Percentiles rank a stretch among this genome's conserved stretches.
Evolutionary conservation across 2,888 invertebrate genomes (phyloP).

Genomic region (Calameuta filiformis): DNA sequence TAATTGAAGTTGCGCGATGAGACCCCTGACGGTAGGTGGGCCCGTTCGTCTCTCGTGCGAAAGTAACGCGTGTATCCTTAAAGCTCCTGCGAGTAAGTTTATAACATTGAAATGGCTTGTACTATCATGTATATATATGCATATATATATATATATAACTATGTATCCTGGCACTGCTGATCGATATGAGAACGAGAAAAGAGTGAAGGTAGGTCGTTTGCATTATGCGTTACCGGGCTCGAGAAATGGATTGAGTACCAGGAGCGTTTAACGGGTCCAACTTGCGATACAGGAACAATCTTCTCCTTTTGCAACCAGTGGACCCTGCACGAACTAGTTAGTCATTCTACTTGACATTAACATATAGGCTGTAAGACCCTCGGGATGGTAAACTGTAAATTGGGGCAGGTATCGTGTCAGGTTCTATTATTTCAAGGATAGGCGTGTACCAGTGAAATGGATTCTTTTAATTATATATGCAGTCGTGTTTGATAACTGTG

Average conservation of each 20-base stretch:
- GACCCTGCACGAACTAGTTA: slow-evolving; percentile 44
- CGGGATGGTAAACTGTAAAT: slow-evolving; percentile 40
- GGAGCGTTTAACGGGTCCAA: slow-evolving; percentile 1
- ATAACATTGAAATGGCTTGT: background rate
- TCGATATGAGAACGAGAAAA: background rate
- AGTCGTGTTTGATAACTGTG: background rate
- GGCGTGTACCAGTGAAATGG: background rate
- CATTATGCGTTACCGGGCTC: background rate
- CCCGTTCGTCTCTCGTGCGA: background rate
- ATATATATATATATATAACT: background rate
- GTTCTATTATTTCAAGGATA: background rate
- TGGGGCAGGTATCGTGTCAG: slow-evolving; percentile 19
- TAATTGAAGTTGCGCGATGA: background rate
- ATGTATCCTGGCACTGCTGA: background rate
- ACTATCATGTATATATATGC: background rate
- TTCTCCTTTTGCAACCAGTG: slow-evolving; percentile 38
- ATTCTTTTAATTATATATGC: background rate
- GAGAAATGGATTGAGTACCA: background rate
- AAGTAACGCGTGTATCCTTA: background rate
- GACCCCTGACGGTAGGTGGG: background rate
- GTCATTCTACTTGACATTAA: slow-evolving; percentile 50
- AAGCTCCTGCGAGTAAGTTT: background rate
- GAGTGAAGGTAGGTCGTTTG: background rate
- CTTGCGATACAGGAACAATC: background rate
- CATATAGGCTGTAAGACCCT: slow-evolving; percentile 45